Base-by-base conservation (phyloP, 1,140 invertebrate genomes). In the Bombus superbus region DNA sequence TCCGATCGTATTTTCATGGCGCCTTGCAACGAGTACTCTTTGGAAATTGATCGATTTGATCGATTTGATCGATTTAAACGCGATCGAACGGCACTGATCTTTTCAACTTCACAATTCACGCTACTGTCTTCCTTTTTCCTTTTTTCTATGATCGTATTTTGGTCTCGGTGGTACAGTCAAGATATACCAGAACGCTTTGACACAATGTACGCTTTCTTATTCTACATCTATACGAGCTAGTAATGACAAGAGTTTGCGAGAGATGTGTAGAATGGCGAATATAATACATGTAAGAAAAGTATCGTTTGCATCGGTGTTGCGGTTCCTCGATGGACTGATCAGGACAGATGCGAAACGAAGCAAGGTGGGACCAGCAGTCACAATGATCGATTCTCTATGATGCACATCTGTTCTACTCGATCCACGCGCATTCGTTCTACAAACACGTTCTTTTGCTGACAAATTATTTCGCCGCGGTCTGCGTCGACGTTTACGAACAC, bases 351-450 rank as follows among this genome's bases (percentile, higher is more conserved):
- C 89, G 89, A 90, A 90, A 94, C 94, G 94, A 95, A 94, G 92
- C 92, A 93, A 92, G 92, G 92, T 87, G 92, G 94, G 95, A 95
- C 95, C 95, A 95, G 94, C 95, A 95, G 95, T 94, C 94, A 93
- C 90, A 94, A 93, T 88, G 88, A 91, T 93, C 89, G 91, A 91
- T 91, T 89, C 73, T 79, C 76, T 84, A 79, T 69, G 57, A 75
- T 66, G 76, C 57, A 81, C 78, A 81, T 81, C 83, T 74, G 83
- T 85, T 85, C 78, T 85, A 81, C 85, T 86, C 85, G 80, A 75
- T 78, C 73, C 53, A 66, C 81, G 64, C 81, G 85, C 74, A 66
- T 64, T 82, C 73, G 25, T 28, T 86, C 64, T 28, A 53, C 22
- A 62, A 22, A 44, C 15, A 18, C 18, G 8, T 57, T 28, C 10